phyloP scores from a whole-genome alignment of 2,113 vertebrate genomes.

The Sander lucioperca region DNA sequence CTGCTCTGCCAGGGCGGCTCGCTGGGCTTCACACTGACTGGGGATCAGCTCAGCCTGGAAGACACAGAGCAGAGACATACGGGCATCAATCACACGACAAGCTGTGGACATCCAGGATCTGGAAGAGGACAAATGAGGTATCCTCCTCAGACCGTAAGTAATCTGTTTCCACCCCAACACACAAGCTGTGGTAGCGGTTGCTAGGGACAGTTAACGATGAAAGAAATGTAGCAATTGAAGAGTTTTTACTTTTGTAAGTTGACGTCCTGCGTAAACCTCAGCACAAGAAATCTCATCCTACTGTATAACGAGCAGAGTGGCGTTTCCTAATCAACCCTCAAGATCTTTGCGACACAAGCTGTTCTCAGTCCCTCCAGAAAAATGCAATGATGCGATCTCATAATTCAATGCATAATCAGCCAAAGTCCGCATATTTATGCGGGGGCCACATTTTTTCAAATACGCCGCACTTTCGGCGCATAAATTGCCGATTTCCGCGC shows the following conservation, averaged over 20 bases:
- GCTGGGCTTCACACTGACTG: slow-evolving; percentile 89
- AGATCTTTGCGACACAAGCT: no score
- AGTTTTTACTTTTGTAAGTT: neutral
- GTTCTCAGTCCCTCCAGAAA: no score
- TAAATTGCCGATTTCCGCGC: no score
- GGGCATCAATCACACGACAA: neutral
- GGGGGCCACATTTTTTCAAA: no score
- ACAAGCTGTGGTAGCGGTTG: no score
- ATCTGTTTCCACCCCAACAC: neutral
- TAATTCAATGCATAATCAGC: no score
- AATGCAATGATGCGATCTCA: no score
- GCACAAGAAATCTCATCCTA: no score
- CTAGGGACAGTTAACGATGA: neutral
- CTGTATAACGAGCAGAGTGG: neutral
- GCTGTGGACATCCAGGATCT: neutral
- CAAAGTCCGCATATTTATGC: no score
- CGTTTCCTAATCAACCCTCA: neutral
- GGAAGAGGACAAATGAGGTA: neutral
- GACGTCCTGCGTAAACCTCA: no score
- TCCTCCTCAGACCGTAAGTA: neutral
- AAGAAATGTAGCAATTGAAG: neutral
- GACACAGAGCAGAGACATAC: slow-evolving; percentile 9
- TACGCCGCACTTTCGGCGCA: no score
- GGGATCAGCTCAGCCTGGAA: slow-evolving; percentile 86
- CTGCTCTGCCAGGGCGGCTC: slow-evolving; percentile 90